phyloP scores from a whole-genome alignment of 2,113 vertebrate genomes.

The Cavia aperea region DNA sequence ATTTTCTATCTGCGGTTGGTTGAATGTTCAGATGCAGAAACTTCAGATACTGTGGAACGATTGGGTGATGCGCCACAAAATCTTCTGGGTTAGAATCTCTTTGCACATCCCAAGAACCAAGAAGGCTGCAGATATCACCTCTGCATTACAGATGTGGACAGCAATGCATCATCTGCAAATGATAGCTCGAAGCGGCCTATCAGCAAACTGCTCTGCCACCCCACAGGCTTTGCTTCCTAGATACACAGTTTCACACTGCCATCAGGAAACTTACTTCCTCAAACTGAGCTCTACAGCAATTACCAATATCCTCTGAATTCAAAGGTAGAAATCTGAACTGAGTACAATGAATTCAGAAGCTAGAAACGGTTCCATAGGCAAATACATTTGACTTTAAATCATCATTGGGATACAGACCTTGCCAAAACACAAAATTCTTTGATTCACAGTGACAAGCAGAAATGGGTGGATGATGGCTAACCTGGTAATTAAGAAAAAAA shows the following conservation, averaged over 20 bases:
- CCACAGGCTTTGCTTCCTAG: not conserved
- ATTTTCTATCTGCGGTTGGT: not conserved
- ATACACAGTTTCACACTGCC: not conserved
- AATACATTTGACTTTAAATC: slow-evolving; percentile 46
- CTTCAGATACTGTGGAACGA: not conserved
- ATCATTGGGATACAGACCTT: slow-evolving; percentile 84
- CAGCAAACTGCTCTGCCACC: no score
- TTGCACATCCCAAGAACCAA: not conserved
- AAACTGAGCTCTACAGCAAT: slow-evolving; percentile 2
- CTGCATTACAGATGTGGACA: not conserved
- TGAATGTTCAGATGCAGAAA: not conserved
- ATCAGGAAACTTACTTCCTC: slow-evolving; percentile 43
- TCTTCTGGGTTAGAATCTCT: not conserved
- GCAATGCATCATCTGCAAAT: not conserved
- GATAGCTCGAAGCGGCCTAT: not conserved
- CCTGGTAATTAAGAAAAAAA: slow-evolving; percentile 78
- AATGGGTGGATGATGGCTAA: slow-evolving; percentile 98
- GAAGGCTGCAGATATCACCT: not conserved
- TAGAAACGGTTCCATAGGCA: slow-evolving; percentile 19
- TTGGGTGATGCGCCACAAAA: not conserved
- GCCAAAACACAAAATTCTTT: slow-evolving; percentile 99
- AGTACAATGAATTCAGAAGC: slow-evolving; percentile 14
- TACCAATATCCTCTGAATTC: slow-evolving; percentile 42
- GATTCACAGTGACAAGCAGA: slow-evolving; percentile 99
- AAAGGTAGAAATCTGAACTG: slow-evolving; percentile 45